These are phyloP conservation scores for Tachyglossus aculeatus DNA, from an alignment of 2,797 vertebrate genomes.

Conservation along the genomic window DNA sequence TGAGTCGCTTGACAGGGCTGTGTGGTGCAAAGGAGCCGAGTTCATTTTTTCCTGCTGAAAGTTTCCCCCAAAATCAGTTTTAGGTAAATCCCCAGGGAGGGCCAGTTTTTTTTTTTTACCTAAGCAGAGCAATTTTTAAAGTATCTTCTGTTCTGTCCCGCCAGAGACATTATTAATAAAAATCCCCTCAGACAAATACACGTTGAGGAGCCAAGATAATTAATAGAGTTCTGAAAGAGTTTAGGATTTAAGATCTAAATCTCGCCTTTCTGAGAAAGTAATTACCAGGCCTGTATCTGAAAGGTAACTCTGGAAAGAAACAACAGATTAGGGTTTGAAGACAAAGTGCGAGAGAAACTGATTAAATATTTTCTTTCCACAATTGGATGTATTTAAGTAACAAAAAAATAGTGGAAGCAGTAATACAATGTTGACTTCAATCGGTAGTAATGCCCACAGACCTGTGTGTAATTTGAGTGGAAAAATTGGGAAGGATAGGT, in stretches of 20 bases:
- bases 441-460: no score
- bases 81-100: background rate
- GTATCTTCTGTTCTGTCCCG: background rate
- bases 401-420: no score
- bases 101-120: background rate
- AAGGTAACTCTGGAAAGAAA: background rate
- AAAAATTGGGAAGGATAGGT: no score
- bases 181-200: background rate
- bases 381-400: no score
- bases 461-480: background rate
- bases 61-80: background rate
- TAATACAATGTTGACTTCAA: no score
- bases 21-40: no score
- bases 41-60: background rate
- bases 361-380: no score
- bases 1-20: no score
- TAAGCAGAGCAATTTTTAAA: constrained; percentile 10
- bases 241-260: background rate
- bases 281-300: background rate
- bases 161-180: background rate
- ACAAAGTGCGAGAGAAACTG: background rate
- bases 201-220: constrained; percentile 14
- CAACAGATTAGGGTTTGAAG: background rate
- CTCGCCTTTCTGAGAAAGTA: background rate
- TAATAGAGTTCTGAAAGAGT: constrained; percentile 2